Conservation (phyloP, 2,113 vertebrate genomes). For the Rallus limicola region DNA sequence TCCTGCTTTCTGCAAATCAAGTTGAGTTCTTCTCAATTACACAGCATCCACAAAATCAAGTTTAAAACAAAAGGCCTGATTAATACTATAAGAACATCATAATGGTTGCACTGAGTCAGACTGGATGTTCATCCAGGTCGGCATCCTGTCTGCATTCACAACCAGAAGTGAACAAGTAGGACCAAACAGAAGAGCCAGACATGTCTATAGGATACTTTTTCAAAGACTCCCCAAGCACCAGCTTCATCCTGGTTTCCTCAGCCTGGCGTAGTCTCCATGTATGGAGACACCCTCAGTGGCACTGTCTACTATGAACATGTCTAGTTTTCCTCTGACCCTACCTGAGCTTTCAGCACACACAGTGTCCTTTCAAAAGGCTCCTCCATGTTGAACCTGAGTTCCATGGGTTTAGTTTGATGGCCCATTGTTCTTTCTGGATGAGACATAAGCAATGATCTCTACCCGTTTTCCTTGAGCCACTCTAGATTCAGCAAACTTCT, state of each 20-base stretch:
- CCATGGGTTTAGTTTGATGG: neutral
- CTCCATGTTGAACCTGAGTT: neutral
- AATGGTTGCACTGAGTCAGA: neutral
- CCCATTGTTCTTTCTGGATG: neutral
- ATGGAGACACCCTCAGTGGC: neutral
- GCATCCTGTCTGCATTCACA: neutral
- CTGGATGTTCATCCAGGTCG: neutral
- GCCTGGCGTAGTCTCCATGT: neutral
- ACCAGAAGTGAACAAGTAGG: neutral
- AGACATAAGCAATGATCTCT: neutral
- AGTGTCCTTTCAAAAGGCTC: neutral
- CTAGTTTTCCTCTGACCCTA: neutral
- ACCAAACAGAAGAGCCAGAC: neutral
- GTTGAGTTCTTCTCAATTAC: neutral
- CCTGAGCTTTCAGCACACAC: neutral
- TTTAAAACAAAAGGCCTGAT: neutral
- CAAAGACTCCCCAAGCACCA: neutral
- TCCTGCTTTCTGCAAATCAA: neutral
- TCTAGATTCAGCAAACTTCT: neutral
- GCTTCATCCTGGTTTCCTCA: neutral
- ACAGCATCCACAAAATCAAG: neutral
- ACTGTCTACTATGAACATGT: neutral
- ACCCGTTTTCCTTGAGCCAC: rapidly evolving
- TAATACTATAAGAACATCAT: neutral
- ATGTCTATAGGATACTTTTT: neutral